phyloP scores from a whole-genome alignment of 2,113 vertebrate genomes.

The Oophaga pumilio region DNA sequence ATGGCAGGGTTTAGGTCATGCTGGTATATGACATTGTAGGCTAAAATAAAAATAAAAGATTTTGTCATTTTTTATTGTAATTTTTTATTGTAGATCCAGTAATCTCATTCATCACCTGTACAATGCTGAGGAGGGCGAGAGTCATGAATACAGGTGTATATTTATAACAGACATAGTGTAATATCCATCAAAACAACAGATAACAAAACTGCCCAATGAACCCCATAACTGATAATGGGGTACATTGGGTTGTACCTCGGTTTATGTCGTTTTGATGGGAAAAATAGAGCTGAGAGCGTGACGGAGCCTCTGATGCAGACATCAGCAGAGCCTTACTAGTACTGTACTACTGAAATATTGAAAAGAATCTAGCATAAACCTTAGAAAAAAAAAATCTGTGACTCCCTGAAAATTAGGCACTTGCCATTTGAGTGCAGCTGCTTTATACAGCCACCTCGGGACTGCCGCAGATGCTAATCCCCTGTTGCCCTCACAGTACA shows the following conservation, averaged over 20 bases:
- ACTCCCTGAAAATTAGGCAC: slow-evolving; percentile 8
- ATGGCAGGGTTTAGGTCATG: not conserved
- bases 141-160: not conserved
- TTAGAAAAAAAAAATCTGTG: not conserved
- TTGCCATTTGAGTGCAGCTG: slow-evolving; percentile 29
- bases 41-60: not conserved
- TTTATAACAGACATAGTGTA: too few relatives aligned
- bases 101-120: not conserved
- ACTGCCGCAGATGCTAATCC: slow-evolving; percentile 39
- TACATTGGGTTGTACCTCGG: too few relatives aligned
- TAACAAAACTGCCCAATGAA: too few relatives aligned
- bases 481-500: slow-evolving; percentile 5
- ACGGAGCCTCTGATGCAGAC: too few relatives aligned
- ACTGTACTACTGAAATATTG: not conserved
- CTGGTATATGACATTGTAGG: not conserved
- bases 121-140: not conserved
- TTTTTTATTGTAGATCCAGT: not conserved
- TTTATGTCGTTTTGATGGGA: too few relatives aligned
- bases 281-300: too few relatives aligned
- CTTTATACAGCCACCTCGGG: slow-evolving; percentile 29
- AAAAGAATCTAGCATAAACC: not conserved
- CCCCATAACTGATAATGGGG: too few relatives aligned
- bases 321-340: not conserved
- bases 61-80: not conserved
- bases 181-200: too few relatives aligned